A percentile compares a stretch with the other conserved stretches of the same genome.
Conservation (phyloP, 2,888 invertebrate genomes). For the Lordiphosa andalusiaca region DNA sequence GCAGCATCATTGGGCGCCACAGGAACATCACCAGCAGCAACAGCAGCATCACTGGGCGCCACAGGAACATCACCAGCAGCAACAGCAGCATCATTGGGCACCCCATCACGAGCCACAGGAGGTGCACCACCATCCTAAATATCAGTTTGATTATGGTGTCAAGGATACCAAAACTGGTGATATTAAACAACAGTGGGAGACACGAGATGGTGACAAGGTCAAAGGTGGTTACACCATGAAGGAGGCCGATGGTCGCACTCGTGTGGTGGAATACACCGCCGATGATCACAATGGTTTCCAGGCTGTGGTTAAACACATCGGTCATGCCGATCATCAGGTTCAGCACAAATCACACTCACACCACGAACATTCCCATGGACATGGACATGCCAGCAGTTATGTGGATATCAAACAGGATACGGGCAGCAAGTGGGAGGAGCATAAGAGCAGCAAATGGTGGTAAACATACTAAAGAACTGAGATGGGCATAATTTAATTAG, state of each 20-base stretch:
- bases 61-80: constrained; percentile 10
- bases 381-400: constrained; percentile 69
- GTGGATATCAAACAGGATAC: constrained; percentile 69
- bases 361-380: constrained; percentile 39
- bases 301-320: constrained; percentile 81
- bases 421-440: constrained; percentile 57
- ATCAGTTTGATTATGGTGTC: constrained; percentile 81
- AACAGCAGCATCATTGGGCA: constrained; percentile 57
- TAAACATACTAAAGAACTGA: constrained; percentile 2
- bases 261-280: constrained; percentile 81
- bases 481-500: background rate
- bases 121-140: constrained; percentile 78
- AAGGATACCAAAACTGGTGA: constrained; percentile 81
- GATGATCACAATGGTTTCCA: constrained; percentile 81
- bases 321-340: constrained; percentile 75
- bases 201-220: constrained; percentile 82
- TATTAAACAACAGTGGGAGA: constrained; percentile 81
- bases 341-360: too few species aligned
- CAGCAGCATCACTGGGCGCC: constrained; percentile 18
- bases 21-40: constrained; percentile 13
- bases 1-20: constrained; percentile 13
- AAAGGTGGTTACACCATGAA: constrained; percentile 81
- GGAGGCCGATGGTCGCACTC: constrained; percentile 81
- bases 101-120: constrained; percentile 75
- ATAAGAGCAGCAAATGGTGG: constrained; percentile 49